phyloP scores from a whole-genome alignment of 2,888 invertebrate species.

The Flexamia atlantica region DNA sequence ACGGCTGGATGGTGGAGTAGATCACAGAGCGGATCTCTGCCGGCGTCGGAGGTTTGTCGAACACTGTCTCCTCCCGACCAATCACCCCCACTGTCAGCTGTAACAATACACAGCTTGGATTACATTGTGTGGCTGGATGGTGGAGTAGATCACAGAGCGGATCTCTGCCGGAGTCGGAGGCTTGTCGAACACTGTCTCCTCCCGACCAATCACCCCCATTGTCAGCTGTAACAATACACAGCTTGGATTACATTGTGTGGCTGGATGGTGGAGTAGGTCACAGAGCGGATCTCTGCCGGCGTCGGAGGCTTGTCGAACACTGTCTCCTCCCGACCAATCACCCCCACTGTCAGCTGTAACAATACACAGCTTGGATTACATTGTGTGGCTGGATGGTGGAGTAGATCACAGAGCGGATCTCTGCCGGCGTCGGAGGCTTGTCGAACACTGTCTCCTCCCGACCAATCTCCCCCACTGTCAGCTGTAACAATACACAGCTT shows the following conservation, averaged over 20 bases:
- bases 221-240: conserved; percentile 80
- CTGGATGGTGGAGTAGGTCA: conserved; percentile 94
- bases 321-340: conserved; percentile 95
- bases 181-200: conserved; percentile 98
- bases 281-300: conserved; percentile 95
- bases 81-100: conserved; percentile 95
- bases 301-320: conserved; percentile 99
- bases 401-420: conserved; percentile 96
- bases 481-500: conserved; percentile 76
- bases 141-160: conserved; percentile 93
- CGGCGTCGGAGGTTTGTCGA: conserved; percentile 98
- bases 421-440: conserved; percentile 97
- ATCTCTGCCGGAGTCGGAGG: conserved; percentile 98
- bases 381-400: conserved; percentile 93
- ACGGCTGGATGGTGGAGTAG: conserved; percentile 93
- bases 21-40: conserved; percentile 95
- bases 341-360: conserved; percentile 90
- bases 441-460: conserved; percentile 98
- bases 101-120: conserved; percentile 78
- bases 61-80: conserved; percentile 96
- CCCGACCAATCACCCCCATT: conserved; percentile 95
- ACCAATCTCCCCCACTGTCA: conserved; percentile 96
- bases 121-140: conserved; percentile 93
- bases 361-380: conserved; percentile 81
- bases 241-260: conserved; percentile 91